Evolutionary conservation across 2,113 vertebrate genomes (phyloP).

Genomic region (Prionailurus viverrinus): DNA sequence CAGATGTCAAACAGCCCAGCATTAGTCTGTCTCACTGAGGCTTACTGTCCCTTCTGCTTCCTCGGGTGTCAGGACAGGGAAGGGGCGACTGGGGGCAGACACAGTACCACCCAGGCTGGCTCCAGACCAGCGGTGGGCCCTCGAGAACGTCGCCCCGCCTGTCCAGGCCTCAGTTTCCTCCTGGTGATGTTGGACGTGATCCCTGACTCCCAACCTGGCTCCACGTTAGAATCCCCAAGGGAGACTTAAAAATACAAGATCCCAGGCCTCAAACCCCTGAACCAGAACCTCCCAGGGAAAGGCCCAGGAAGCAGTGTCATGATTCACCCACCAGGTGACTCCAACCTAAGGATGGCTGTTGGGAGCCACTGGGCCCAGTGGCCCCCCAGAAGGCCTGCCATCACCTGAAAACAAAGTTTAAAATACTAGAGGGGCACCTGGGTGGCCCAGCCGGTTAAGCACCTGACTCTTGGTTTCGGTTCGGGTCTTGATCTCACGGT

Average conservation of each 20-base stretch:
- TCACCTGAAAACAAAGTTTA: neutral
- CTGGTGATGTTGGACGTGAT: neutral
- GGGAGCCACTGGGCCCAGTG: neutral
- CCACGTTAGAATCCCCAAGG: neutral
- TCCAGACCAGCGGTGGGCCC: neutral
- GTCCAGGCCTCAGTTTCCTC: neutral
- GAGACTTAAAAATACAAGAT: neutral
- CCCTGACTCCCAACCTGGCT: neutral
- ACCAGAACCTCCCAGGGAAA: neutral
- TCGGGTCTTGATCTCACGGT: no score
- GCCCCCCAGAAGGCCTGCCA: neutral
- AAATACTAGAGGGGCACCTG: neutral
- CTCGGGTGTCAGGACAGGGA: neutral
- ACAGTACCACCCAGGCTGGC: no score
- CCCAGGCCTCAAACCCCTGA: neutral
- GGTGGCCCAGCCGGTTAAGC: no score
- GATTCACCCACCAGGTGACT: neutral
- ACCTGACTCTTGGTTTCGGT: no score
- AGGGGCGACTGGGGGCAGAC: rapidly evolving
- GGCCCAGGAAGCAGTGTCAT: neutral
- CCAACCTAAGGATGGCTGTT: neutral
- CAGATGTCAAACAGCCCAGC: neutral
- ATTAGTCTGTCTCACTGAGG: rapidly evolving
- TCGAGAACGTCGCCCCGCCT: neutral
- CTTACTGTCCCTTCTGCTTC: neutral